A percentile compares a stretch with the other conserved stretches of the same genome.
These are phyloP conservation scores for Neosalanx taihuensis DNA, from an alignment of 2,797 vertebrate species.

Conservation along the genomic window DNA sequence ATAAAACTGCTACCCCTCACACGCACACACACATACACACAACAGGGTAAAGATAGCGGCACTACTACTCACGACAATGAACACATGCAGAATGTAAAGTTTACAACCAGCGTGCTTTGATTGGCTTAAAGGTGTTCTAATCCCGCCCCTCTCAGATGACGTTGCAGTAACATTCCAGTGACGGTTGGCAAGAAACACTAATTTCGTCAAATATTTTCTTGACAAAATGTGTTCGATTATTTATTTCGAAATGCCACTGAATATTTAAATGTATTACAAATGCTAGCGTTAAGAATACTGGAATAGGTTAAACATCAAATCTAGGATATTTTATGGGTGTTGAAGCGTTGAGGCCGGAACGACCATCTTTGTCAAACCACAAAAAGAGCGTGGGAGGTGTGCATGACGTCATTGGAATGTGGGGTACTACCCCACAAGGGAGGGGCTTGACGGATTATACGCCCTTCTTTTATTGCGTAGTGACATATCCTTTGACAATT, in stretches of 20 bases:
- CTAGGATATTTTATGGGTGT: neutral
- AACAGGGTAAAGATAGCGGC: neutral
- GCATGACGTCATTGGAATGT: slow-evolving; percentile 9
- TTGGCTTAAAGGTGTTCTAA: neutral
- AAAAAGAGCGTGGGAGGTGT: neutral
- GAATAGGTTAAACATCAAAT: neutral
- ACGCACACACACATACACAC: neutral
- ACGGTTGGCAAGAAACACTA: neutral
- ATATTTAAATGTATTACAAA: too few relatives aligned
- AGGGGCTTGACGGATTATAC: too few relatives aligned
- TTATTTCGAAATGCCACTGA: too few relatives aligned
- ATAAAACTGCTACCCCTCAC: neutral
- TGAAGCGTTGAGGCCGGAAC: neutral
- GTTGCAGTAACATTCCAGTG: neutral
- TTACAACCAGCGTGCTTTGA: neutral
- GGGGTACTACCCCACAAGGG: slow-evolving; percentile 8
- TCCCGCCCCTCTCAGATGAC: neutral
- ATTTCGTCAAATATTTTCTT: neutral
- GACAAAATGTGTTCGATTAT: too few relatives aligned
- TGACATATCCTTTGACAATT: too few relatives aligned
- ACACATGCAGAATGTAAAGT: neutral
- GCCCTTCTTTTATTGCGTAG: too few relatives aligned
- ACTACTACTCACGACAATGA: neutral
- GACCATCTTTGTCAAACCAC: neutral
- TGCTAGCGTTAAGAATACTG: neutral